Base-by-base conservation (phyloP, 2,888 invertebrate species). In the Lamproptera curius region DNA sequence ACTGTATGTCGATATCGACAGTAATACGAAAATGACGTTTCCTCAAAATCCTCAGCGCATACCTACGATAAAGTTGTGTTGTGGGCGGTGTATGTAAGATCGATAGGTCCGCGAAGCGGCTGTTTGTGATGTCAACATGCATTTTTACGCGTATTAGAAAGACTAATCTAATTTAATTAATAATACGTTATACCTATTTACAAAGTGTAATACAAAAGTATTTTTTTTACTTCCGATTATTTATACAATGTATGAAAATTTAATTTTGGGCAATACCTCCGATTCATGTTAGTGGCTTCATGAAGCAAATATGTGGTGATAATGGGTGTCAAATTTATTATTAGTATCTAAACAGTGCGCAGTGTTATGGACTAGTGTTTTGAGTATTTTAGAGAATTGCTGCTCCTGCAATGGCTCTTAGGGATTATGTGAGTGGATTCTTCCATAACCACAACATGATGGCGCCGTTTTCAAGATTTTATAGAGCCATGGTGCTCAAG, bases 291-390 rank as follows among this genome's bases (percentile, higher is more conserved):
- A 31, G 31, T 50, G 49, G 51, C 56, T 61, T 56, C 50, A 46
- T 51, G 54, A 58, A 45, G 55, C 52, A 58, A 62, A 59, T 70
- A 58, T 55, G 62, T 66, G 72, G 84, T 84, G 81, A 85, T 85
- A 81, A 85, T 85, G 80, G 79, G 85, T 85, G 85, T 85, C 85
- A 85, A 85, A 85, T 79, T 69, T 81, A 78, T 76, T 72, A 71
- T 58, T 75, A 72, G 63, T 70, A 69, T 67, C 52, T 68, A 70
- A 64, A 68, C 62, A 62, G 67, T 68, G 42, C 23, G 26, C 23
- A 31, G 43, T 44, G 44, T 62, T 53, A 62, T 57, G 58, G 48
- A 55, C 55, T 56, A 42, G 60, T 67, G 59, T 52, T 65, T 57
- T 46, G 51, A 57, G 54, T 56, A 50, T 58, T 62, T 51, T 51